A percentile compares a stretch with the other conserved stretches of the same genome.
Conservation (phyloP, 2,113 vertebrate genomes). For the Lipotes vexillifer region DNA sequence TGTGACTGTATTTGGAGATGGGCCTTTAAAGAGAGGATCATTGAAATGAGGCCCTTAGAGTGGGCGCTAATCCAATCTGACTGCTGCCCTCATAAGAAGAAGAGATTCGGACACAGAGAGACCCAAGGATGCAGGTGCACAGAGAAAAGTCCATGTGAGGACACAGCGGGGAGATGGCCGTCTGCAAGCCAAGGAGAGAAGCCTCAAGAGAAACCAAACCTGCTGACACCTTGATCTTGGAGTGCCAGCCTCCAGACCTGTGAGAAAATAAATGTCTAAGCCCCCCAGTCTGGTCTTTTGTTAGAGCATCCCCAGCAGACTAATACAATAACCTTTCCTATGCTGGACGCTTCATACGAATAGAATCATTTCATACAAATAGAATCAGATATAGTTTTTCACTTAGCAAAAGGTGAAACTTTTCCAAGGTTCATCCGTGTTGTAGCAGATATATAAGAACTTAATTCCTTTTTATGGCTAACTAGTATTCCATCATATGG, state of each 20-base stretch:
- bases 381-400: background rate
- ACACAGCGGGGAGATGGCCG: background rate
- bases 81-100: background rate
- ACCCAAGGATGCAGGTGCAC: background rate
- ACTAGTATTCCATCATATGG: no score
- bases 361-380: background rate
- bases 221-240: background rate
- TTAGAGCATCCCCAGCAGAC: background rate
- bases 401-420: fast-evolving
- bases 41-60: background rate
- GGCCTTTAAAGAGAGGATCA: background rate
- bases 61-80: background rate
- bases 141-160: background rate
- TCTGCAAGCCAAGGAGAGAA: background rate
- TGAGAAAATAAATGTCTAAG: background rate
- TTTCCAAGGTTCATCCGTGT: background rate
- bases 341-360: fast-evolving
- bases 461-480: background rate
- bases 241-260: background rate
- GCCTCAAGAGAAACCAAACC: background rate
- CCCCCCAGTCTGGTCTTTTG: fast-evolving
- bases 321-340: fast-evolving
- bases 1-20: background rate
- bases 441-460: fast-evolving
- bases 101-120: background rate